Percentiles rank a stretch among this genome's conserved stretches.
Conservation (phyloP, 2,797 vertebrate species). For the Craterocephalus amniculus region DNA sequence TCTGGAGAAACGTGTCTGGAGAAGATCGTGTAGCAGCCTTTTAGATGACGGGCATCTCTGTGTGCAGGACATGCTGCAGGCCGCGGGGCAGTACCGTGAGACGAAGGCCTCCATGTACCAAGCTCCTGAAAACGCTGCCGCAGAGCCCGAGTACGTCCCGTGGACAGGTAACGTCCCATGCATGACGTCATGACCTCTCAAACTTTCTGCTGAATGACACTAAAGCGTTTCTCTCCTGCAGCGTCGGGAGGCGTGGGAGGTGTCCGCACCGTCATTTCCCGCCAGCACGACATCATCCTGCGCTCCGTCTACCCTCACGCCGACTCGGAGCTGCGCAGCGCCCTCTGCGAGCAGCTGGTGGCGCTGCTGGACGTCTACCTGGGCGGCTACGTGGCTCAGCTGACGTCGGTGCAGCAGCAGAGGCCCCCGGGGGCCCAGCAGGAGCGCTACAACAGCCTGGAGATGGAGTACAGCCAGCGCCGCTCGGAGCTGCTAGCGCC, state of each 20-base stretch:
- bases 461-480: slow-evolving; percentile 91
- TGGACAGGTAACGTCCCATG: slow-evolving; percentile 89
- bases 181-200: background rate
- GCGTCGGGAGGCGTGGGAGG: slow-evolving; percentile 84
- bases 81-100: slow-evolving; percentile 90
- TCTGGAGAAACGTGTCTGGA: no score
- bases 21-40: no score
- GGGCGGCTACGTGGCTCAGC: slow-evolving; percentile 89
- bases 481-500: slow-evolving; percentile 89
- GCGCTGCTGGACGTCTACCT: slow-evolving; percentile 89
- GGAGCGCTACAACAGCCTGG: slow-evolving; percentile 88
- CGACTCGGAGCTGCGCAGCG: slow-evolving; percentile 86
- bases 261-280: slow-evolving; percentile 82
- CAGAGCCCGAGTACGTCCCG: slow-evolving; percentile 91
- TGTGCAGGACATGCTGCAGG: slow-evolving; percentile 91
- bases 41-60: no score
- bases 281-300: slow-evolving; percentile 89
- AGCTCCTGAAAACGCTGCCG: slow-evolving; percentile 78
- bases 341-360: slow-evolving; percentile 91
- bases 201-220: no score
- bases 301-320: slow-evolving; percentile 89
- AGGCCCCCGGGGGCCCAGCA: slow-evolving; percentile 72
- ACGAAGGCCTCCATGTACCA: slow-evolving; percentile 88
- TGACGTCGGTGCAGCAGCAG: slow-evolving; percentile 87
- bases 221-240: slow-evolving; percentile 55